Base-by-base conservation (phyloP, 2,113 vertebrate species). In the Gadus chalcogrammus region DNA sequence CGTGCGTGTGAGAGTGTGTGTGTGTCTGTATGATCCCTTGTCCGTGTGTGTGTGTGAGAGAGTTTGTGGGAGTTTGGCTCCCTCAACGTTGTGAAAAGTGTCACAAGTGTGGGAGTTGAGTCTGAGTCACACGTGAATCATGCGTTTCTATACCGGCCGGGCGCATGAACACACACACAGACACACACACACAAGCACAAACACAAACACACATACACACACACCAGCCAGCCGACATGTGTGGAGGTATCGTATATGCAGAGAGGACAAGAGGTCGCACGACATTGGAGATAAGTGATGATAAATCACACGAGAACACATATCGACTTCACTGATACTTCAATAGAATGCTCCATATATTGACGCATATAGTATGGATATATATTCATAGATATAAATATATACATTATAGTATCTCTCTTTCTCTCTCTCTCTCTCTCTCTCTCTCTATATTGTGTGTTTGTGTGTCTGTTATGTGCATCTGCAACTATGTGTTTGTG, bases 111-210 rank as follows among this genome's bases (percentile, higher is more conserved):
- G 73, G 89, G 89, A 84, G 88, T 88, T 42, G 69, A 87, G 87
- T 78, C 82, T 90, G 89, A 90, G 80, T 90, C 89, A 90, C 84
- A 72, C 48, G 68, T 89, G 88, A 88, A 87, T 90, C 89, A 89
- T 71, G 35, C 66, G 42, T 78, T 71, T 69, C 64, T 80, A 42
- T 38, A 80, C 38, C 68, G 63, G 72, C 78, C 66, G 68, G 70
- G 75, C 70, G 62, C 80, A 76, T 62, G 61, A 55, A 42, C 73
- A 71, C 22, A 58, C 75, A 69, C 75, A 78, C 67, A 65, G 78
- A 80, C 61, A 24, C 64, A 64, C 35, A 20, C 53, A 67, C 69
- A 65, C 61, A 69, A n/a, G 27, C 13, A 69, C 69, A 64, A 69
- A 3, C 24, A 65, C 17, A 65, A 2, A 12, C 64, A 15, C 16